Conservation (phyloP, 1,140 invertebrate species). For the Solenopsis fugax region DNA sequence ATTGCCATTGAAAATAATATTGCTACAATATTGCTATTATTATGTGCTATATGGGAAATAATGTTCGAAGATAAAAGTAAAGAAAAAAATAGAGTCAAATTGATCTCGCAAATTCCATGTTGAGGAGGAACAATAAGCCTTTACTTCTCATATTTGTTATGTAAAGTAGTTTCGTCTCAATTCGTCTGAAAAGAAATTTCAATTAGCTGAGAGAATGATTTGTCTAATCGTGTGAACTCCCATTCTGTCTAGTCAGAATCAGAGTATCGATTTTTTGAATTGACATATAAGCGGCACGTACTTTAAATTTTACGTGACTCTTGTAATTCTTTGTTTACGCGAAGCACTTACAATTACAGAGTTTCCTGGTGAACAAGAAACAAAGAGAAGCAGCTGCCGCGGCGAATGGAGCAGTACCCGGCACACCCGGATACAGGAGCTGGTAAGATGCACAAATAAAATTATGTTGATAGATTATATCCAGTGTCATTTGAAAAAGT, state of each 20-base stretch:
- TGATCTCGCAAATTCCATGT: no score
- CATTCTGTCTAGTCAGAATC: neutral
- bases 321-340: slow-evolving; percentile 12
- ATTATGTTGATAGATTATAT: no score
- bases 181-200: neutral
- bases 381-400: slow-evolving; percentile 92
- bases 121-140: no score
- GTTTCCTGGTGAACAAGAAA: slow-evolving; percentile 96
- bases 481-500: no score
- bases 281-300: neutral
- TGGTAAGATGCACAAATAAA: slow-evolving; percentile 89
- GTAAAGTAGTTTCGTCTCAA: neutral
- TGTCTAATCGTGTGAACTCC: neutral
- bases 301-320: neutral
- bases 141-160: no score
- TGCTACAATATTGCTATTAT: no score
- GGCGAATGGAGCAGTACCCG: slow-evolving; percentile 90
- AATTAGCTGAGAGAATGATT: neutral
- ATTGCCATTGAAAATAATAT: no score
- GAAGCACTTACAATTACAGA: slow-evolving; percentile 87
- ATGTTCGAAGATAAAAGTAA: no score
- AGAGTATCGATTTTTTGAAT: slow-evolving; percentile 27
- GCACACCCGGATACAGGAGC: slow-evolving; percentile 91
- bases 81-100: no score
- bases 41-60: no score